These are phyloP conservation scores for Scaptomyza pallida DNA, from an alignment of 1,140 invertebrate genomes.

Conservation along the genomic window DNA sequence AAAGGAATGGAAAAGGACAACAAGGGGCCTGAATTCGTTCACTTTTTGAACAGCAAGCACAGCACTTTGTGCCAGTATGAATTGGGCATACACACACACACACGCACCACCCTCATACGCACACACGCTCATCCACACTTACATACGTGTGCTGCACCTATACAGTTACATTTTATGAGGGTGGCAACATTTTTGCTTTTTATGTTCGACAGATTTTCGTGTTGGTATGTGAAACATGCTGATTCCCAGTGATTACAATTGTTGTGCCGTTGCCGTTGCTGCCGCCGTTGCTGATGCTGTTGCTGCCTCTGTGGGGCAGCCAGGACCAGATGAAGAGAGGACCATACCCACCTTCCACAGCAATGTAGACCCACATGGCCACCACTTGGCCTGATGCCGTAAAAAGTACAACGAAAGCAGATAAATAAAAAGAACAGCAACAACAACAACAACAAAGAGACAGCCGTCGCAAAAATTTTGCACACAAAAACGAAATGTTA, in stretches of 20 bases:
- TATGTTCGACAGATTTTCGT: conserved; percentile 82
- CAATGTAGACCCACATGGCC: conserved; percentile 1
- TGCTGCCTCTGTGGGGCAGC: conserved; percentile 32
- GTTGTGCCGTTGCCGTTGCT: conserved; percentile 54
- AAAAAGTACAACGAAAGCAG: conserved; percentile 71
- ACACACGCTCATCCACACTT: conserved; percentile 9
- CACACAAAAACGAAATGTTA: conserved; percentile 52
- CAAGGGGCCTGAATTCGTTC: conserved; percentile 7
- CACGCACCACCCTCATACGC: no score
- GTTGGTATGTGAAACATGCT: conserved; percentile 82
- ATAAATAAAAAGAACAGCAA: conserved; percentile 68
- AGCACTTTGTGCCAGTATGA: conserved; percentile 59
- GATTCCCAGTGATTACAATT: conserved; percentile 82
- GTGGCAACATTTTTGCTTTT: conserved; percentile 74
- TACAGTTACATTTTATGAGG: conserved; percentile 72
- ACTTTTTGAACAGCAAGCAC: conserved; percentile 60
- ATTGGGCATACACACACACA: conserved; percentile 7
- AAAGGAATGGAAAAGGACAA: conserved; percentile 13
- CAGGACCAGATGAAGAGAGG: background rate
- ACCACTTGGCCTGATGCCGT: conserved; percentile 48
- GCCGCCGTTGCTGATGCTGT: conserved; percentile 24
- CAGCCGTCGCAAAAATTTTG: conserved; percentile 58
- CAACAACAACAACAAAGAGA: conserved; percentile 10
- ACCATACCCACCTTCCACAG: background rate
- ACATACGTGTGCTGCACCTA: conserved; percentile 40